These are phyloP conservation scores for Bungarus multicinctus DNA, from an alignment of 2,113 vertebrate species.

Conservation along the genomic window DNA sequence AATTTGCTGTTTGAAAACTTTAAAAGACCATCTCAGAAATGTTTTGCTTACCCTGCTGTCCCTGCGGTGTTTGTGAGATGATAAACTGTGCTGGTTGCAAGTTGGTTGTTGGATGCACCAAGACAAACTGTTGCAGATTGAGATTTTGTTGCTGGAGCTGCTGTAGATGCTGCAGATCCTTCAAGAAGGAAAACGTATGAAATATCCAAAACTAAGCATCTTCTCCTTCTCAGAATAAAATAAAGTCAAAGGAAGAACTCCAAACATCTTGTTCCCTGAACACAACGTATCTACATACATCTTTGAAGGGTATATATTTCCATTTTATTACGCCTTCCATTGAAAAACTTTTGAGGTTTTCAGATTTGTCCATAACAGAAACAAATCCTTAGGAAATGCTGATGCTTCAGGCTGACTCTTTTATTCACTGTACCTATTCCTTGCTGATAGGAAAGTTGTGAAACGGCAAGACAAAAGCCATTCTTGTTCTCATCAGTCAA, in stretches of 20 bases:
- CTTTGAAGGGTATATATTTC: background rate
- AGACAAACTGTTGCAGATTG: constrained; percentile 95
- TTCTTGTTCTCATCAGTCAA: background rate
- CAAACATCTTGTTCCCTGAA: constrained; percentile 13
- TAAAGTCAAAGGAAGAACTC: constrained; percentile 13
- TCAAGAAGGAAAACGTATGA: constrained; percentile 52
- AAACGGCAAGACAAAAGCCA: background rate
- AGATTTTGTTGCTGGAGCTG: constrained; percentile 96
- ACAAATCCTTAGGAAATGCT: constrained; percentile 10
- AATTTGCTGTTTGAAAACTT: background rate
- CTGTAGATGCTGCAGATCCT: constrained; percentile 83
- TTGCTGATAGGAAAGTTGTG: background rate
- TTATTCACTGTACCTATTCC: background rate
- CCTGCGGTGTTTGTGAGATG: constrained; percentile 96
- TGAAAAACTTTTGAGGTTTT: constrained; percentile 12
- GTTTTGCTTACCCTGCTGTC: constrained; percentile 85
- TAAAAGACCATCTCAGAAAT: background rate
- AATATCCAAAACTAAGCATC: constrained; percentile 37
- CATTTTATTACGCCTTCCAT: background rate
- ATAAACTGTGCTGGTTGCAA: constrained; percentile 95
- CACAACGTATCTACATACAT: background rate
- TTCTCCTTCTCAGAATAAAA: background rate
- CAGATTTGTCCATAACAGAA: constrained; percentile 16
- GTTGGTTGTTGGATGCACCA: constrained; percentile 93
- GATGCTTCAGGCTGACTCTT: background rate